A percentile compares a stretch with the other conserved stretches of the same genome.
Evolutionary conservation across 2,888 invertebrate species (phyloP).

Genomic region (Drosophila rubida): DNA sequence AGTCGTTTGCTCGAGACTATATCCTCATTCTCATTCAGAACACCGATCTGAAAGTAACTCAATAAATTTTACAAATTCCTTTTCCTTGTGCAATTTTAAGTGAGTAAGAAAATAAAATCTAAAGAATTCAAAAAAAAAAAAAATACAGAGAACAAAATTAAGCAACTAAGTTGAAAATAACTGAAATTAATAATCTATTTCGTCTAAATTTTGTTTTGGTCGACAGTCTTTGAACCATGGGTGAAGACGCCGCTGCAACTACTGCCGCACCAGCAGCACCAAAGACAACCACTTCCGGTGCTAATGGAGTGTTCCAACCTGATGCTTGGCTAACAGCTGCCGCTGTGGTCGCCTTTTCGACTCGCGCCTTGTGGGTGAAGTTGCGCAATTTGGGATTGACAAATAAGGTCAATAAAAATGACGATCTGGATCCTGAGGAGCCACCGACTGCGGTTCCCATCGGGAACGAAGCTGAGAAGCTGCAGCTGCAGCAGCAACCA

Average conservation of each 20-base stretch:
- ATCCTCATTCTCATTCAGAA: neutral
- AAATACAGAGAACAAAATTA: too few relatives aligned
- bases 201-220: too few relatives aligned
- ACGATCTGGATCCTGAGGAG: neutral
- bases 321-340: constrained; percentile 18
- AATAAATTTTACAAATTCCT: neutral
- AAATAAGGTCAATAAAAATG: neutral
- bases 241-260: neutral
- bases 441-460: too few relatives aligned
- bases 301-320: neutral
- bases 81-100: neutral
- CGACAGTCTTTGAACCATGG: neutral
- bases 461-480: too few relatives aligned
- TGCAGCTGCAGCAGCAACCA: too few relatives aligned
- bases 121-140: too few relatives aligned
- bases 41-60: neutral
- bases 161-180: too few relatives aligned
- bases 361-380: constrained; percentile 37
- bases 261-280: neutral
- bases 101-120: neutral
- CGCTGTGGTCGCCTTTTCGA: constrained; percentile 22
- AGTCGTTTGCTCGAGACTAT: neutral
- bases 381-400: constrained; percentile 2
- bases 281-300: constrained; percentile 5
- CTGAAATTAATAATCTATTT: too few relatives aligned